phyloP scores from a whole-genome alignment of 2,113 vertebrate species.

The Eonycteris spelaea region DNA sequence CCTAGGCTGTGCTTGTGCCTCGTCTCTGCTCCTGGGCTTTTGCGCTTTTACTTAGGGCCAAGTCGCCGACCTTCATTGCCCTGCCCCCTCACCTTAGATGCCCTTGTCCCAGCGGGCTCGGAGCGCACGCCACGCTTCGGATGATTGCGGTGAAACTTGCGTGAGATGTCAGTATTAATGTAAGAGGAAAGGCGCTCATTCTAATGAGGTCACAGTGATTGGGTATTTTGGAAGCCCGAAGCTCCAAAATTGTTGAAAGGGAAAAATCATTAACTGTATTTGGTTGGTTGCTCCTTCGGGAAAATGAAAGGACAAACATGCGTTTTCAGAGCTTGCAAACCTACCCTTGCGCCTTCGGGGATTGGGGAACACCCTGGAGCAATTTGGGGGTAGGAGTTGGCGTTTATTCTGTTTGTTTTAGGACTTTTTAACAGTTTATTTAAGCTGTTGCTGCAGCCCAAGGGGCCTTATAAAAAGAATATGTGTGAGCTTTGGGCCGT shows the following conservation, averaged over 20 bases:
- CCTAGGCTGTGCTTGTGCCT: fast-evolving
- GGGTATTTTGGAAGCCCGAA: not conserved
- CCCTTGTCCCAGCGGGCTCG: too few species aligned
- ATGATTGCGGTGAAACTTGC: not conserved
- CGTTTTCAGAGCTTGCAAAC: not conserved
- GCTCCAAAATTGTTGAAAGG: not conserved
- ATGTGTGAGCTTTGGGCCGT: not conserved
- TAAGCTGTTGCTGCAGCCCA: not conserved
- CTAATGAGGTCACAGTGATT: not conserved
- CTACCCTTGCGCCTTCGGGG: not conserved
- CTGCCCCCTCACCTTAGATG: too few species aligned
- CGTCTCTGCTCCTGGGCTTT: fast-evolving
- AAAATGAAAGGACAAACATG: not conserved
- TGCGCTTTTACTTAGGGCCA: fast-evolving
- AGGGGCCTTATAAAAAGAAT: not conserved
- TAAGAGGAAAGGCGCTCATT: not conserved
- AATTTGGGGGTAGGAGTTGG: too few species aligned
- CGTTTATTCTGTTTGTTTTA: not conserved
- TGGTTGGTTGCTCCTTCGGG: not conserved
- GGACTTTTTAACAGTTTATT: not conserved
- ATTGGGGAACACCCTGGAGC: not conserved
- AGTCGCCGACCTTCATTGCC: not conserved
- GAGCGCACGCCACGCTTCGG: not conserved
- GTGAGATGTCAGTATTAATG: not conserved
- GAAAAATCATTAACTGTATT: not conserved